Evolutionary conservation across 2,113 vertebrate species (phyloP), one percentile per base, ranked within the genome.

Genomic region (Alosa alosa): DNA sequence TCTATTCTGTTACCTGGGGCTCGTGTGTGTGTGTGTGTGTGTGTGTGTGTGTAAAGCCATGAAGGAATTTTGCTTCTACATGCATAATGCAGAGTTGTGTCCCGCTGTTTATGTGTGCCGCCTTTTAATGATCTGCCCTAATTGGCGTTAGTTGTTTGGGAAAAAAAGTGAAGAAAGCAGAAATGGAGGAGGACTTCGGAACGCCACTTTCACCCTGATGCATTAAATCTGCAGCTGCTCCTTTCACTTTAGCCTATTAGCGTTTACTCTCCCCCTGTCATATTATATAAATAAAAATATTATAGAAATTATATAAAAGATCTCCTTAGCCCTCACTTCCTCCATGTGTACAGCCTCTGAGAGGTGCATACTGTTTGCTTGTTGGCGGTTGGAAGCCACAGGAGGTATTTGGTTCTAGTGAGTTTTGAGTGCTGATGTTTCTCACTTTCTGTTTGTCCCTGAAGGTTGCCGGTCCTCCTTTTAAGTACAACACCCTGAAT

Each of bases 401-500:
- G 20, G 18, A 60, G 18, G 18, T 52, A 15, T 20, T 22, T 22
- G 18, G 20, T 60, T 60, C 18, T 55, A 5, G 52, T 18, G 55
- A 22, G 55, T 84, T 75, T 84, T 36, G 60, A 20, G 7, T 83
- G 4, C 46, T 20, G 39, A 18, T 86, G 47, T 45, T 41, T 75
- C 39, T 47, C 9, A 11, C 25, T 9, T 52, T 52, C 6, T 52
- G 49, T 22, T 91, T 86, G 82, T 89, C 49, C 49, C 85, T 90
- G 10, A 85, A 99, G 98, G 98, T 99, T 93, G 98, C 98, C 86
- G 98, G 98, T 88, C 98, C 98, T 88, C 98, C 98, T 50, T 99
- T 99, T 92, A 99, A 99, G 94, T 98, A 98, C 87, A 99, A 99
- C 94, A 99, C 98, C 60, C 95, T 99, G 88, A 99, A 99, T 96